phyloP scores from a whole-genome alignment of 2,888 invertebrate species.

The Lasioglossum zephyrum region DNA sequence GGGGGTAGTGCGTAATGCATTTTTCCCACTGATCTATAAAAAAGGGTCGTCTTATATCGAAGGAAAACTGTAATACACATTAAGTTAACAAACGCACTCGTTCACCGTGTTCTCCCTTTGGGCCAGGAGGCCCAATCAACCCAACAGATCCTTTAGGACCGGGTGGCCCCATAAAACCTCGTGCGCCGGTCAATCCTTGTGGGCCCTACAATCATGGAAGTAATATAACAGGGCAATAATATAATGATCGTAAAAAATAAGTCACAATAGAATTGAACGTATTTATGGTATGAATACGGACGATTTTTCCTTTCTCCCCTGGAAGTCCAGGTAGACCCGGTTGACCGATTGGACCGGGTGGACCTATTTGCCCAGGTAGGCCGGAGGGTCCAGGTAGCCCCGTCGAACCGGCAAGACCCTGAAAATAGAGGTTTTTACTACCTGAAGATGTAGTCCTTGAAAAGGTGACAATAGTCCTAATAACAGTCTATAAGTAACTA shows the following conservation, averaged over 20 bases:
- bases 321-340: constrained; percentile 57
- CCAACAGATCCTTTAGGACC: constrained; percentile 85
- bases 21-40: too few species aligned
- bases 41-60: too few species aligned
- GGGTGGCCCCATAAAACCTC: constrained; percentile 83
- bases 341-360: constrained; percentile 29
- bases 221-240: constrained; percentile 1
- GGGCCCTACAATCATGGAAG: constrained; percentile 76
- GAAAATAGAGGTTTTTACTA: constrained; percentile 42
- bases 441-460: background rate
- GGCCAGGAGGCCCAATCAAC: constrained; percentile 81
- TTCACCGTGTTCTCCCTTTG: constrained; percentile 77
- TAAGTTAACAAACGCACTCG: constrained; percentile 54
- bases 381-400: constrained; percentile 84
- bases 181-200: constrained; percentile 83
- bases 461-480: background rate
- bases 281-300: constrained; percentile 55
- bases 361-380: constrained; percentile 67
- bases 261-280: background rate
- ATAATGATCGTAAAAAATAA: constrained; percentile 19
- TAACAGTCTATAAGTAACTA: background rate
- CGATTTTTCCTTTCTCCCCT: constrained; percentile 78
- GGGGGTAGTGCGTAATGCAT: too few species aligned
- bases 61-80: too few species aligned
- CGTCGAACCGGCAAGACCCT: constrained; percentile 83